phyloP scores from a whole-genome alignment of 1,140 invertebrate species.

The Drosophila guanche region DNA sequence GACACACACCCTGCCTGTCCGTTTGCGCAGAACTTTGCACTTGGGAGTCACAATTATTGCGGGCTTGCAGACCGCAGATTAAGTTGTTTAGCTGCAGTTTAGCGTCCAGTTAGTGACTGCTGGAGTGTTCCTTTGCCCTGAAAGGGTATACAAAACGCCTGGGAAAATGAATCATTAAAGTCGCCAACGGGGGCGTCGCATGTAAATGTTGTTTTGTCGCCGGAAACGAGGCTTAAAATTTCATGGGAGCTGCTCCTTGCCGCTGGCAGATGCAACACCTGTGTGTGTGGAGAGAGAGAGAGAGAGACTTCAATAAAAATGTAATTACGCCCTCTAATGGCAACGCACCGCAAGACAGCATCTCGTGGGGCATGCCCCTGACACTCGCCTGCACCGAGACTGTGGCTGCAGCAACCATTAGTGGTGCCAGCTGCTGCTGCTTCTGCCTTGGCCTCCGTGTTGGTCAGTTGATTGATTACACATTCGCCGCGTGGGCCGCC shows the following conservation, averaged over 20 bases:
- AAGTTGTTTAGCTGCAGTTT: too few relatives aligned
- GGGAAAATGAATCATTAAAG: constrained; percentile 78
- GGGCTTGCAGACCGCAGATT: too few relatives aligned
- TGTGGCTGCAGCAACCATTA: constrained; percentile 66
- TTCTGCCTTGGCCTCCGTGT: constrained; percentile 59
- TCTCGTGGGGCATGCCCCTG: constrained; percentile 55
- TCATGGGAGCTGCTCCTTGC: constrained; percentile 57
- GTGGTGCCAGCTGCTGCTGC: constrained; percentile 44
- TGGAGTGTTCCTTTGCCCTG: too few relatives aligned
- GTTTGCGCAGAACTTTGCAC: constrained; percentile 10
- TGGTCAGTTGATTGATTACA: constrained; percentile 77
- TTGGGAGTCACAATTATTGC: neutral
- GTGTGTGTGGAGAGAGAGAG: constrained; percentile 8
- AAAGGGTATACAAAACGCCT: neutral
- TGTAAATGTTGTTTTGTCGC: constrained; percentile 51
- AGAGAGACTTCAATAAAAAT: constrained; percentile 68
- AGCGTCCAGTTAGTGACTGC: too few relatives aligned
- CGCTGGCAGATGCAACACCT: constrained; percentile 42
- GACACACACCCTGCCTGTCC: constrained; percentile 26
- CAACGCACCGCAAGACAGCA: constrained; percentile 27
- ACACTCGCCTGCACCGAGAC: constrained; percentile 39
- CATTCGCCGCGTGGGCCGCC: constrained; percentile 63
- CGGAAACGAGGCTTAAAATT: constrained; percentile 69
- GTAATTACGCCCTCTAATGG: constrained; percentile 79
- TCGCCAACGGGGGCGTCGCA: constrained; percentile 50